Evolutionary conservation across 2,797 vertebrate genomes (phyloP).

Genomic region (Cynodonichthys magdalenae): DNA sequence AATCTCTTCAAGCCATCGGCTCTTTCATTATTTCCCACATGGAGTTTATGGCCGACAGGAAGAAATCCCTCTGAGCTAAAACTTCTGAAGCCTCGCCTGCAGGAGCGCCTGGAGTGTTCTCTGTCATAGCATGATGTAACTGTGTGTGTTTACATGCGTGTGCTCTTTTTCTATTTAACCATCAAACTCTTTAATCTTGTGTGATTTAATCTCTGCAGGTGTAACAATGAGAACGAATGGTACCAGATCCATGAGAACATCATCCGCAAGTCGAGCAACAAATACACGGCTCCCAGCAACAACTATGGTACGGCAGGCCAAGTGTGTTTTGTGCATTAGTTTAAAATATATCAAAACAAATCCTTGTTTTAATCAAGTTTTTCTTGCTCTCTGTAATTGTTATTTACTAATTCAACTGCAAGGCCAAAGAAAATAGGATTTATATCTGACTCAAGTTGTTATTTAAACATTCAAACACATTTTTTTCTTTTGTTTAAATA

Average conservation of each 20-base stretch:
- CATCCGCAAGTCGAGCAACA: conserved; percentile 94
- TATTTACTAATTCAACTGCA: too few relatives aligned
- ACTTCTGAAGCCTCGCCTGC: conserved; percentile 35
- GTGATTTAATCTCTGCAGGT: conserved; percentile 71
- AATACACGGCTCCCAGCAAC: conserved; percentile 92
- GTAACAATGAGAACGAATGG: conserved; percentile 96
- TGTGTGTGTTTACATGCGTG: not conserved
- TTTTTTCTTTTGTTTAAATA: too few relatives aligned
- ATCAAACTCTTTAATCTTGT: not conserved
- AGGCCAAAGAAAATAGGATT: not conserved
- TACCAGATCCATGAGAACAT: conserved; percentile 95
- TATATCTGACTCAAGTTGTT: not conserved
- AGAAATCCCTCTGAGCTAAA: conserved; percentile 9
- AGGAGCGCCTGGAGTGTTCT: conserved; percentile 31
- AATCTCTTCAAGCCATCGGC: conserved; percentile 13
- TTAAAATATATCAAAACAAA: too few relatives aligned
- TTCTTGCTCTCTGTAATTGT: not conserved
- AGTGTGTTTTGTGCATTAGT: too few relatives aligned
- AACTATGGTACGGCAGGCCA: conserved; percentile 78
- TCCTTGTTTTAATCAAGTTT: not conserved
- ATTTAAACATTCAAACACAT: not conserved
- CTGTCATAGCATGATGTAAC: conserved; percentile 22
- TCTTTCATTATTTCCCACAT: not conserved
- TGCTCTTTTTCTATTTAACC: not conserved
- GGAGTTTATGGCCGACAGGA: not conserved